Evolutionary conservation across 2,888 invertebrate species (phyloP).

Genomic region (Synergus laeviventris): DNA sequence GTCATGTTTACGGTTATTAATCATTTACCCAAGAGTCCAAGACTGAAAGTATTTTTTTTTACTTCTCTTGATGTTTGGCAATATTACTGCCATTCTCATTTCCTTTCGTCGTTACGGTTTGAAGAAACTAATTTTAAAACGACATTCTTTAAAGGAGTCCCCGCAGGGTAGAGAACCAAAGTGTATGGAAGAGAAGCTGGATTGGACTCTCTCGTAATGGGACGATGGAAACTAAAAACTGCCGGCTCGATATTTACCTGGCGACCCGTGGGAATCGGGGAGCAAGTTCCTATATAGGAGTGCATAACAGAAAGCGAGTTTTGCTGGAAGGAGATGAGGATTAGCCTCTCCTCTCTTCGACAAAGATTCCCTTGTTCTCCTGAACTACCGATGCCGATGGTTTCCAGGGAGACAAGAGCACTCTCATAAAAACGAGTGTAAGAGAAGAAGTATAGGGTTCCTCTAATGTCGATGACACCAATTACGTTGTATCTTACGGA

Average conservation of each 20-base stretch:
- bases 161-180: neutral
- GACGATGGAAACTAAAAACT: conserved; percentile 52
- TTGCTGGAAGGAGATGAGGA: conserved; percentile 59
- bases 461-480: conserved; percentile 26
- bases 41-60: neutral
- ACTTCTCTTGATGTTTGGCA: neutral
- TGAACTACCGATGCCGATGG: conserved; percentile 41
- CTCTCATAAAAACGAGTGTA: conserved; percentile 27
- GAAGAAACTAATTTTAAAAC: neutral
- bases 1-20: neutral
- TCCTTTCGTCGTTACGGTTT: neutral
- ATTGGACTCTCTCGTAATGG: neutral
- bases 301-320: conserved; percentile 63
- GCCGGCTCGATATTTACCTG: conserved; percentile 59
- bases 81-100: neutral
- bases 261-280: conserved; percentile 70
- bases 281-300: conserved; percentile 41
- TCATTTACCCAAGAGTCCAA: neutral
- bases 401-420: conserved; percentile 50
- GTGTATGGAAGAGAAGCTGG: neutral
- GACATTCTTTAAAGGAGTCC: neutral
- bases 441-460: conserved; percentile 14
- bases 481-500: conserved; percentile 7
- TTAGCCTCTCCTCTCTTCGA: conserved; percentile 51
- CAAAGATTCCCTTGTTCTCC: conserved; percentile 44